Evolutionary conservation across 2,113 vertebrate species (phyloP).

Genomic region (Numenius arquata): DNA sequence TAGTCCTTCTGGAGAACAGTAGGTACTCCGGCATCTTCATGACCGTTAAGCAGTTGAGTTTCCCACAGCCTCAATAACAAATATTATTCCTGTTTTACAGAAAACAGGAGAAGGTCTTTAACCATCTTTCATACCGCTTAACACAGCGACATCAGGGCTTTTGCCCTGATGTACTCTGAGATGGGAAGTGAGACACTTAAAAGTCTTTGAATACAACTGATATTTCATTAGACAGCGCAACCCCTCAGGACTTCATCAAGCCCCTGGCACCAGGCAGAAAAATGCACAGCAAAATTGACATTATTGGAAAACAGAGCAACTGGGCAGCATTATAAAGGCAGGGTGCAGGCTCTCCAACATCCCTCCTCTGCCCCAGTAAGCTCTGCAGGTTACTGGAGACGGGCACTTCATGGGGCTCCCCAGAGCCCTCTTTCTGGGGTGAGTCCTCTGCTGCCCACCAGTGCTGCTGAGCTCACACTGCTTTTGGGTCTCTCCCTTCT

Average conservation of each 20-base stretch:
- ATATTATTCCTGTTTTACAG: background rate
- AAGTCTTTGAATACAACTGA: background rate
- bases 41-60: background rate
- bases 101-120: background rate
- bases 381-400: background rate
- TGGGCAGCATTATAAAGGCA: background rate
- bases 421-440: background rate
- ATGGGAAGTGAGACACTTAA: background rate
- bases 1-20: constrained; percentile 17
- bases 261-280: background rate
- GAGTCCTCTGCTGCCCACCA: background rate
- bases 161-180: background rate
- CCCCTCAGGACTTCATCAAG: background rate
- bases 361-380: background rate
- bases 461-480: background rate
- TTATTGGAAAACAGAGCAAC: background rate
- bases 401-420: rapidly evolving
- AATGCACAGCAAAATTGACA: background rate
- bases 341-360: rapidly evolving
- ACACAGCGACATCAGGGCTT: background rate
- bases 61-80: background rate
- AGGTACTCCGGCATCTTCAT: background rate
- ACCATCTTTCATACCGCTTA: background rate
- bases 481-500: background rate
- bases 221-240: background rate